Evolutionary conservation across 2,888 invertebrate genomes (phyloP).

Genomic region (Drosophila ochracea): DNA sequence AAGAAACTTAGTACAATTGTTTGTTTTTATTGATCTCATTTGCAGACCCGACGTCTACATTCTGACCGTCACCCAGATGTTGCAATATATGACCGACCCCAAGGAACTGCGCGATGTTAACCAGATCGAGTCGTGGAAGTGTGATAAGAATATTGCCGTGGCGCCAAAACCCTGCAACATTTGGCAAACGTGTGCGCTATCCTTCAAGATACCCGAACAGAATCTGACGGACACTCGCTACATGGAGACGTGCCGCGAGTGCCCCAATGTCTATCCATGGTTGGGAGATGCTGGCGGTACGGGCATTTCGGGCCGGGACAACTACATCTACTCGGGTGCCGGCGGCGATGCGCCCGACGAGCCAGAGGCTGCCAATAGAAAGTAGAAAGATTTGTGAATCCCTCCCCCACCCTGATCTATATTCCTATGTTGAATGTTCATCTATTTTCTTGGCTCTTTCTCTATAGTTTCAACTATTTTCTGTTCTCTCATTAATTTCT

Average conservation of each 20-base stretch:
- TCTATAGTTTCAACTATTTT: constrained; percentile 4
- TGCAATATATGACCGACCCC: constrained; percentile 96
- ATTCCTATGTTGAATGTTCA: background rate
- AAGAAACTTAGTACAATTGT: background rate
- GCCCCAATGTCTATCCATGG: constrained; percentile 95
- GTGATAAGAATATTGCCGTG: constrained; percentile 89
- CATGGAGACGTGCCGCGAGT: constrained; percentile 94
- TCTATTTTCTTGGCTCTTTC: background rate
- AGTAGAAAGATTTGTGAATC: constrained; percentile 22
- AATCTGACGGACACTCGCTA: constrained; percentile 94
- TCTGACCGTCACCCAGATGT: constrained; percentile 94
- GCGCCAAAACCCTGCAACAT: constrained; percentile 92
- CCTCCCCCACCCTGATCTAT: background rate
- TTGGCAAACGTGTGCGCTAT: constrained; percentile 93
- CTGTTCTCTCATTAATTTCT: constrained; percentile 30
- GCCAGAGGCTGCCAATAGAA: constrained; percentile 20
- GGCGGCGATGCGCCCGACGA: constrained; percentile 31
- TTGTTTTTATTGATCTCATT: constrained; percentile 57
- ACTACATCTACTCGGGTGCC: constrained; percentile 86
- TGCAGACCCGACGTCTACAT: constrained; percentile 93
- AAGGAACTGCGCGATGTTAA: constrained; percentile 89
- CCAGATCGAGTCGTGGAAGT: constrained; percentile 93
- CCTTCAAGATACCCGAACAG: constrained; percentile 91
- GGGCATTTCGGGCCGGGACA: constrained; percentile 91
- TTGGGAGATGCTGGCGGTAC: constrained; percentile 94